Evolutionary conservation across 2,113 vertebrate species (phyloP), one percentile per base, ranked within the genome.

Genomic region (Periophthalmodon schlosseri): DNA sequence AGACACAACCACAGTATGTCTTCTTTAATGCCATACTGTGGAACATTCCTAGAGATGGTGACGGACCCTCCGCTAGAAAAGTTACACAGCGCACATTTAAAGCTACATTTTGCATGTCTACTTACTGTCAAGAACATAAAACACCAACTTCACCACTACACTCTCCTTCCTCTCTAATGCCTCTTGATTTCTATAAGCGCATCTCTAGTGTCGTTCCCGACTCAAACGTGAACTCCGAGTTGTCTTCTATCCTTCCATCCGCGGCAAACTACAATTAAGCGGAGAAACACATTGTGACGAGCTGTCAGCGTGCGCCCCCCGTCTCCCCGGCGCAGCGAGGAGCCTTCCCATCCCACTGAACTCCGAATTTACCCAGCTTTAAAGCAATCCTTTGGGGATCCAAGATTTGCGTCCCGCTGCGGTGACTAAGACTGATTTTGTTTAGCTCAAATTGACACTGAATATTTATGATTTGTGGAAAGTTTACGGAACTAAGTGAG

Each of bases 301-400:
- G 78, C 81, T 88, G 73, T 87, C 77, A 56, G 66, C 70, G 72
- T 36, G 69, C 76, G 47, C 70, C 78, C 63, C 60, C 60, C 76
- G 24, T 65, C 69, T 70, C 58, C 58, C 69, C 54, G 0, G 66
- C 88, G 73, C 90, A 91, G 87, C 84, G 8, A 83, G 90, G 80
- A 63, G 72, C 58, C 72, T 76, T 78, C 80, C 78, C 76, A 61
- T 84, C 85, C 76, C 82, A 88, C 80, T 84, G 86, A 91, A 85
- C 75, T 72, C 79, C 68, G 82, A 86, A 85, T 89, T 82, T 86
- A 79, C 64, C 69, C 81, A 77, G 83, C 75, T 85, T 80, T 84
- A 86, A 89, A 90, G 85, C 80, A 90, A 86, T 69, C 74, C 82
- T 84, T 82, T 65, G 39, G 79, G 74, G 80, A 83, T 44, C 61